Conservation (phyloP, 1,140 invertebrate species). For the Caenorhabditis tropicalis region DNA sequence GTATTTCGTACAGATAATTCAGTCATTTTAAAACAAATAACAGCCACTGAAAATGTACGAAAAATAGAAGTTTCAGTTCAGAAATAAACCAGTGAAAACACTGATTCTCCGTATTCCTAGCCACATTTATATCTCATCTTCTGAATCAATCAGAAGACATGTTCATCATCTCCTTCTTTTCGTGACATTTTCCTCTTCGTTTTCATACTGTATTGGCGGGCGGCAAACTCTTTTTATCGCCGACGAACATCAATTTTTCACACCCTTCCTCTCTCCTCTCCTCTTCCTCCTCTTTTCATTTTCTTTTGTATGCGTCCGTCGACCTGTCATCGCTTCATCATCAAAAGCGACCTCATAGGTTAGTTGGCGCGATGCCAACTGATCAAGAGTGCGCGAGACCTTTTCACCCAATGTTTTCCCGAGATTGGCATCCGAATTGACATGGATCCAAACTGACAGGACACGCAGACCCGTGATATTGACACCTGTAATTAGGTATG, state of each 20-base stretch:
- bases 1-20: conserved; percentile 7
- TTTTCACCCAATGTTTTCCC: not conserved
- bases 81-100: too few relatives aligned
- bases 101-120: too few relatives aligned
- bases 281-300: not conserved
- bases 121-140: not conserved
- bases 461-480: not conserved
- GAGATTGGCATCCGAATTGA: not conserved
- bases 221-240: conserved; percentile 21
- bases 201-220: not conserved
- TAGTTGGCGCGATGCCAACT: conserved; percentile 28
- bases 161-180: not conserved
- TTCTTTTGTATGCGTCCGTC: too few relatives aligned
- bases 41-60: too few relatives aligned
- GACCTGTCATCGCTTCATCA: conserved; percentile 22
- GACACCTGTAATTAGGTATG: conserved; percentile 43
- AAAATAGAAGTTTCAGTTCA: too few relatives aligned
- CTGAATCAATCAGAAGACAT: conserved; percentile 11
- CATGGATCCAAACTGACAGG: conserved; percentile 11
- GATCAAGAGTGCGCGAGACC: conserved; percentile 7
- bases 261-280: not conserved
- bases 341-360: not conserved
- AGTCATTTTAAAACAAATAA: not conserved
- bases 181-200: not conserved
- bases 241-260: conserved; percentile 33